Percentiles rank a stretch among this genome's conserved stretches.
Conservation (phyloP, 2,797 vertebrate species). For the Manis javanica region DNA sequence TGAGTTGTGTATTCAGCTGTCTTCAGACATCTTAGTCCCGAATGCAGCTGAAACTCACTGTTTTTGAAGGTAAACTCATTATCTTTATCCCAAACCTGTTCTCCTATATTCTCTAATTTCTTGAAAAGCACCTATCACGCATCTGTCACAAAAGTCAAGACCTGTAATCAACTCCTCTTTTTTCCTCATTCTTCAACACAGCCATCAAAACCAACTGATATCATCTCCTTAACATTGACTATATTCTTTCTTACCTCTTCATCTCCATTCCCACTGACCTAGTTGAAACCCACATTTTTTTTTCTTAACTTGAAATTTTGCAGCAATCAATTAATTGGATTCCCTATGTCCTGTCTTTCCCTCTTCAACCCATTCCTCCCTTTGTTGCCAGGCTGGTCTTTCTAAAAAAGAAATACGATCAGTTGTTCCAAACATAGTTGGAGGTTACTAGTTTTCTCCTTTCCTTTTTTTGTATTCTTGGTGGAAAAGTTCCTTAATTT, state of each 20-base stretch:
- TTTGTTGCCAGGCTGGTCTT: conserved; percentile 17
- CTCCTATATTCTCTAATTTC: conserved; percentile 31
- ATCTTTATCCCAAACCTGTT: conserved; percentile 18
- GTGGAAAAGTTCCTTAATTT: neutral
- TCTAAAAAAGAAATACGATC: conserved; percentile 37
- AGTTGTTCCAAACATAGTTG: neutral
- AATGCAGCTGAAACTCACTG: neutral
- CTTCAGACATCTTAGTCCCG: neutral
- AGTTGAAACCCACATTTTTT: neutral
- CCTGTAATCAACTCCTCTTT: neutral
- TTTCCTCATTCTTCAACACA: neutral
- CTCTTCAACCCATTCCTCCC: neutral
- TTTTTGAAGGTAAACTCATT: conserved; percentile 43
- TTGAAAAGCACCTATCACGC: neutral
- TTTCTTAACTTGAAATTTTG: conserved; percentile 30
- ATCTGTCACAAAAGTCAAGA: conserved; percentile 36
- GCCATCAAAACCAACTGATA: neutral
- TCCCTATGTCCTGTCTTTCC: neutral
- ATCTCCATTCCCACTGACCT: neutral
- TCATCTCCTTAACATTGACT: neutral
- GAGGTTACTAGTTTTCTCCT: neutral
- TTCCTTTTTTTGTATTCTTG: neutral
- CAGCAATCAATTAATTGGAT: conserved; percentile 12
- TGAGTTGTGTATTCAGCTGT: neutral
- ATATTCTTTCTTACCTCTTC: neutral